These are phyloP conservation scores for Tigriopus japonicus DNA, from an alignment of 1,140 invertebrate genomes.

Conservation along the genomic window DNA sequence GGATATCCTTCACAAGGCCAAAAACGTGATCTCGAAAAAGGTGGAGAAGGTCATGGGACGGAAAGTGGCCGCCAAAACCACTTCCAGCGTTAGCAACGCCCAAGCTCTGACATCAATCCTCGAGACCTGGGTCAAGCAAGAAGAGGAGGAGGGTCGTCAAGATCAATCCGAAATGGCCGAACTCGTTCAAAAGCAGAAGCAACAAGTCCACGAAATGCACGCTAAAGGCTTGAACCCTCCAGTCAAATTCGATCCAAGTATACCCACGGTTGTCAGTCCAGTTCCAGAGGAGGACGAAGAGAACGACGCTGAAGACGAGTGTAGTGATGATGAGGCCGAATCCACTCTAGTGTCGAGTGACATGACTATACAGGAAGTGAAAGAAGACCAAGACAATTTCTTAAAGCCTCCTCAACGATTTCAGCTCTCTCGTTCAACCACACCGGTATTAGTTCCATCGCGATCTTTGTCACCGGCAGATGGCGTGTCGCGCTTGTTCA, in stretches of 20 bases:
- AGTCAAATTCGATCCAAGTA: neutral
- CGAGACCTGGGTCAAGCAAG: slow-evolving; percentile 1
- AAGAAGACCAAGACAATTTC: neutral
- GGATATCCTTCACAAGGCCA: slow-evolving; percentile 8
- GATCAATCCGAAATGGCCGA: neutral
- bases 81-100: neutral
- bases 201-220: neutral
- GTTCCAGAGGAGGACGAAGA: neutral
- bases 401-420: neutral
- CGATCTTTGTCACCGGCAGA: neutral
- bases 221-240: neutral
- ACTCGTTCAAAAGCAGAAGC: neutral
- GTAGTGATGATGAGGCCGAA: neutral
- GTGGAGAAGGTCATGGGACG: slow-evolving; percentile 7
- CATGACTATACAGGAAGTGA: neutral
- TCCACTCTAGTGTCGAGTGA: neutral
- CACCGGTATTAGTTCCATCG: neutral
- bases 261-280: neutral
- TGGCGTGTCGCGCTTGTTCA: neutral
- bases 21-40: neutral
- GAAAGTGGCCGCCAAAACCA: neutral
- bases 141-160: neutral
- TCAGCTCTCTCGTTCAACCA: neutral
- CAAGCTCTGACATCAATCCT: slow-evolving; percentile 1
- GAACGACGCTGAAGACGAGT: neutral